phyloP scores from a whole-genome alignment of 2,888 invertebrate genomes.

The Epiblema foenella region DNA sequence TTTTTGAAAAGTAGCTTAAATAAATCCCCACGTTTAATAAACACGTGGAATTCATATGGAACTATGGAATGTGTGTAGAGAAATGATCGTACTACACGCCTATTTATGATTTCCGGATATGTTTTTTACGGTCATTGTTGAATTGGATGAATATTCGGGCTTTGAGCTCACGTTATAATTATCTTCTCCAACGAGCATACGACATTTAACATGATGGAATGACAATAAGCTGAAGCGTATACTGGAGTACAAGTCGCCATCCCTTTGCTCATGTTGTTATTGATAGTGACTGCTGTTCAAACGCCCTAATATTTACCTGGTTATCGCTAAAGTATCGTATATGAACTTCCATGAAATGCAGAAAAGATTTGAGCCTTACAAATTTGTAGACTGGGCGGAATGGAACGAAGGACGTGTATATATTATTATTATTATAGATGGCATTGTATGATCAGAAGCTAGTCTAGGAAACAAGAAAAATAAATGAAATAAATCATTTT shows the following conservation, averaged over 20 bases:
- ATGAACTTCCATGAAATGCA: not conserved
- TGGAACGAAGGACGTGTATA: not conserved
- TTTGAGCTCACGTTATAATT: not conserved
- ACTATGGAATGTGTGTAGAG: not conserved
- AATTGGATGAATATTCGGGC: not conserved
- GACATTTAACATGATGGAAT: not conserved
- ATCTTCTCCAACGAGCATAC: not conserved
- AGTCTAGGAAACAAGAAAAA: too few relatives aligned
- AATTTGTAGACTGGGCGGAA: not conserved
- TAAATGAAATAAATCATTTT: too few relatives aligned
- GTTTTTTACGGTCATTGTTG: not conserved
- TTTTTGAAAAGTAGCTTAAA: too few relatives aligned
- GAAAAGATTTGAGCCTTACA: not conserved
- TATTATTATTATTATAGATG: not conserved
- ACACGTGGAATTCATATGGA: too few relatives aligned
- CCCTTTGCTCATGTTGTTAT: not conserved
- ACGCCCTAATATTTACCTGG: not conserved
- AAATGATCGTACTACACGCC: not conserved
- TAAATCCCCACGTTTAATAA: too few relatives aligned
- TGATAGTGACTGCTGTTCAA: not conserved
- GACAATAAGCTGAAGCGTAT: not conserved
- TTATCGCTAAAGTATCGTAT: not conserved
- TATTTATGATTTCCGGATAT: not conserved
- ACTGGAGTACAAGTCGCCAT: not conserved
- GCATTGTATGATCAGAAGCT: too few relatives aligned